Evolutionary conservation across 2,797 vertebrate species (phyloP), one percentile per base, ranked within the genome.

Genomic region (Sibirionetta formosa): DNA sequence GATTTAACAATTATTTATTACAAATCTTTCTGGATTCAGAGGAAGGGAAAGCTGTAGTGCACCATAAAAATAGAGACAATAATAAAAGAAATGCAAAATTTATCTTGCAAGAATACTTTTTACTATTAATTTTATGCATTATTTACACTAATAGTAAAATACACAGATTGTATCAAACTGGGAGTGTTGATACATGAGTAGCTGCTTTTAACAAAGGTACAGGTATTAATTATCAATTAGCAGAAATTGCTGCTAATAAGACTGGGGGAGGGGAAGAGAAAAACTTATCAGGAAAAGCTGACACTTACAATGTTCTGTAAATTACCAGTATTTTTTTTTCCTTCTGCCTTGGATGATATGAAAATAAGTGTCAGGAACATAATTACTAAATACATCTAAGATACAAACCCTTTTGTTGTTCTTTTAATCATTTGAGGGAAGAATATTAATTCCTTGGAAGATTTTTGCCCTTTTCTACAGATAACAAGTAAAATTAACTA

Each of bases 151-250:
- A 78, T 73, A 91, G 11, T 94, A 96, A 96, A 97, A 96, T 70
- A 82, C 68, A 95, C 77, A 94, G 90, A 94, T 94, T 96, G 54
- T 94, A 86, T 96, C 83, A 93, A 94, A 65, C 40, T 89, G 63
- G 50, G 96, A 97, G 46, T 97, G 93, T 96, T 97, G 93, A 90
- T 94, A 96, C 33, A 97, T 44, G 83, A 95, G 84, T 93, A 97
- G 29, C 17, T 73, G 64, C 54, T 93, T 96, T 94, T 92, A 97
- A 92, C 71, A 96, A 96, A 96, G n/a, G 72, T 86, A 96, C 97
- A 97, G 66, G 79, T 97, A 98, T 97, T 97, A 96, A 98, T 98
- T 98, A 98, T 96, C 96, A 97, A 97, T 98, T 97, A 97, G 88
- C 42, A 93, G 82, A 96, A 97, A 97, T 97, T 97, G 61, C 78